phyloP scores from a whole-genome alignment of 2,888 invertebrate genomes.

The Eremobia ochroleuca region DNA sequence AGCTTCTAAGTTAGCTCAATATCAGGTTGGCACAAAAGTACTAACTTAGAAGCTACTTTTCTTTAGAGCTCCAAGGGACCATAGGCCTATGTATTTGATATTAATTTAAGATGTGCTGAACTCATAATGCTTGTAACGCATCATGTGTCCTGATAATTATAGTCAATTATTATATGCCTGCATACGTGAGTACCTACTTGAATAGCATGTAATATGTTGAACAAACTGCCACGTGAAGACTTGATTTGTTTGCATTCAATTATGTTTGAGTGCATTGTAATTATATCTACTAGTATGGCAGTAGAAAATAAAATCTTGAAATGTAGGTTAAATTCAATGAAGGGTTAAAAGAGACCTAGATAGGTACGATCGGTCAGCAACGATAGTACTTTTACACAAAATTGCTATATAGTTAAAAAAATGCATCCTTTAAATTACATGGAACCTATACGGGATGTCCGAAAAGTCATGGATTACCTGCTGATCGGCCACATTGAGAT shows the following conservation, averaged over 20 bases:
- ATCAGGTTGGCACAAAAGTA: too few relatives aligned
- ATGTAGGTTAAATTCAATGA: background rate
- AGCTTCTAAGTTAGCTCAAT: too few relatives aligned
- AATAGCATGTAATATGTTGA: background rate
- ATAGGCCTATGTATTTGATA: too few relatives aligned
- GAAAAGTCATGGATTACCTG: too few relatives aligned
- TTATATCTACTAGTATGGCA: background rate
- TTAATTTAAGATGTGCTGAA: too few relatives aligned
- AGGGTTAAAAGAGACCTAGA: background rate
- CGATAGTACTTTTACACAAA: background rate
- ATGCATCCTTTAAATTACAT: too few relatives aligned
- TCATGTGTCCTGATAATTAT: background rate
- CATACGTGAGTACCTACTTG: background rate
- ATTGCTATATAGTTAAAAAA: background rate
- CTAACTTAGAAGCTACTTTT: too few relatives aligned
- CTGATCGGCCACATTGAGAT: too few relatives aligned
- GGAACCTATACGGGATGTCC: too few relatives aligned
- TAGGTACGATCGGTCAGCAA: background rate
- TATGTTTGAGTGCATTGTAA: background rate
- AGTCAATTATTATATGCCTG: background rate
- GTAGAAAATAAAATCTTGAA: background rate
- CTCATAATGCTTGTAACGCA: background rate
- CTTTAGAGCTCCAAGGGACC: too few relatives aligned
- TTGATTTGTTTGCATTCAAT: background rate
- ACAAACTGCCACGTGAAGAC: background rate